Conservation (phyloP, 2,113 vertebrate genomes). For the Odontesthes bonariensis region DNA sequence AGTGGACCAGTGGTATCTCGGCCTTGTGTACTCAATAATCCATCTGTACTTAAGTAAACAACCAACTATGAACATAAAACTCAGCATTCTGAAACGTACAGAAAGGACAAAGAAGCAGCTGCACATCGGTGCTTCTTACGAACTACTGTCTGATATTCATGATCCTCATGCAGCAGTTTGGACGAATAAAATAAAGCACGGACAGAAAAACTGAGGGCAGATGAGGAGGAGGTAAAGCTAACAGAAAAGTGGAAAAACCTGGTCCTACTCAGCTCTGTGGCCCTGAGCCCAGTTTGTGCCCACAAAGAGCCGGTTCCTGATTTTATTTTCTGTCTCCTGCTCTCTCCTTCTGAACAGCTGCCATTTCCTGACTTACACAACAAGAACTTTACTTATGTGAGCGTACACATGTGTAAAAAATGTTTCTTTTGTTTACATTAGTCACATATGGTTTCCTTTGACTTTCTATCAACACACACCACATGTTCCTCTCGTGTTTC, state of each 20-base stretch:
- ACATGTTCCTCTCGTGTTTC: conserved; percentile 46
- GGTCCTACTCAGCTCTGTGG: conserved; percentile 61
- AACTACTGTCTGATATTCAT: conserved; percentile 27
- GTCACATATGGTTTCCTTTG: conserved; percentile 29
- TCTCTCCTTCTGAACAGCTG: conserved; percentile 21
- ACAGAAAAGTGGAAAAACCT: conserved; percentile 72
- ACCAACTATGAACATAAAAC: too few relatives aligned
- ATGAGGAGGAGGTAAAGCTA: conserved; percentile 28
- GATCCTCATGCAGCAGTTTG: conserved; percentile 27
- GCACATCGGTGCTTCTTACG: too few relatives aligned
- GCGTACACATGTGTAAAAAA: background rate
- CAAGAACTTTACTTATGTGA: conserved; percentile 37
- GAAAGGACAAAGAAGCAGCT: background rate
- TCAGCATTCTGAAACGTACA: background rate
- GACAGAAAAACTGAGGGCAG: conserved; percentile 25
- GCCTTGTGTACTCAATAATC: too few relatives aligned
- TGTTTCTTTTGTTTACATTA: conserved; percentile 18
- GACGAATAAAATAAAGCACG: conserved; percentile 19
- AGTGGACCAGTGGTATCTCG: too few relatives aligned
- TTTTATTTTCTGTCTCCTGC: conserved; percentile 48
- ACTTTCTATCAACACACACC: conserved; percentile 14
- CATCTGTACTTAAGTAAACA: too few relatives aligned
- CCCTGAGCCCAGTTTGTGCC: conserved; percentile 47
- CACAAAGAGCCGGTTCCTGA: conserved; percentile 49
- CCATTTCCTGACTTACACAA: conserved; percentile 41